Evolutionary conservation across 1,140 invertebrate species (phyloP).

Genomic region (Harpegnathos saltator): DNA sequence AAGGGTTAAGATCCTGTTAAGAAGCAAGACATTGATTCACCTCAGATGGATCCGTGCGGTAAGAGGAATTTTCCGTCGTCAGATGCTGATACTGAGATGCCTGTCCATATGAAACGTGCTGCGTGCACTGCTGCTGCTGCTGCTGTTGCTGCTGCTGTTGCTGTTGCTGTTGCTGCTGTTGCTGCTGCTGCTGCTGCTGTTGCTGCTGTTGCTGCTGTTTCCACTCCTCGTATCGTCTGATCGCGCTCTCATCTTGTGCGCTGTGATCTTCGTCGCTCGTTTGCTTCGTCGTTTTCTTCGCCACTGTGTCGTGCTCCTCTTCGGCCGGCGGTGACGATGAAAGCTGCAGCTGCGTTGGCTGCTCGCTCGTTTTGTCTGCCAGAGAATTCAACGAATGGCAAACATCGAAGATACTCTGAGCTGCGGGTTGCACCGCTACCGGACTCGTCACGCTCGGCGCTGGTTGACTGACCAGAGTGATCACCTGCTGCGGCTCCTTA

Average conservation of each 20-base stretch:
- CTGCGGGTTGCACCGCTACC: constrained; percentile 76
- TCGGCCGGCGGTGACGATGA: not conserved
- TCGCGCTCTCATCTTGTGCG: not conserved
- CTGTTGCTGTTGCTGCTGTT: constrained; percentile 60
- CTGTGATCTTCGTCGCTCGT: constrained; percentile 17
- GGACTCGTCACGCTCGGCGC: constrained; percentile 78
- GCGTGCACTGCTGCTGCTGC: constrained; percentile 49
- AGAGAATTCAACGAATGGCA: constrained; percentile 21
- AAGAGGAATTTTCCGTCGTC: constrained; percentile 33
- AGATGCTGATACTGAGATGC: constrained; percentile 39
- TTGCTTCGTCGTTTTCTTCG: not conserved
- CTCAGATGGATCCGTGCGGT: constrained; percentile 52
- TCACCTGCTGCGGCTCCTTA: constrained; percentile 77
- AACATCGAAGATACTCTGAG: constrained; percentile 69
- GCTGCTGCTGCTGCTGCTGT: constrained; percentile 52
- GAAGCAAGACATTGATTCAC: constrained; percentile 68
- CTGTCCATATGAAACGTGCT: constrained; percentile 45
- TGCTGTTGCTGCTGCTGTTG: constrained; percentile 63
- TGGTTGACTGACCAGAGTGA: constrained; percentile 77
- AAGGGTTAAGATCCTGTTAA: constrained; percentile 39
- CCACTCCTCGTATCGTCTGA: constrained; percentile 57
- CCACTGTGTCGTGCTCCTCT: not conserved
- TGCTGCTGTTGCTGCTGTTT: constrained; percentile 55
- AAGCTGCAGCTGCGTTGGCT: constrained; percentile 2
- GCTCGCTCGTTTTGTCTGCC: constrained; percentile 5